Conservation (phyloP, 1,140 invertebrate genomes). For the Trissolcus basalis region DNA sequence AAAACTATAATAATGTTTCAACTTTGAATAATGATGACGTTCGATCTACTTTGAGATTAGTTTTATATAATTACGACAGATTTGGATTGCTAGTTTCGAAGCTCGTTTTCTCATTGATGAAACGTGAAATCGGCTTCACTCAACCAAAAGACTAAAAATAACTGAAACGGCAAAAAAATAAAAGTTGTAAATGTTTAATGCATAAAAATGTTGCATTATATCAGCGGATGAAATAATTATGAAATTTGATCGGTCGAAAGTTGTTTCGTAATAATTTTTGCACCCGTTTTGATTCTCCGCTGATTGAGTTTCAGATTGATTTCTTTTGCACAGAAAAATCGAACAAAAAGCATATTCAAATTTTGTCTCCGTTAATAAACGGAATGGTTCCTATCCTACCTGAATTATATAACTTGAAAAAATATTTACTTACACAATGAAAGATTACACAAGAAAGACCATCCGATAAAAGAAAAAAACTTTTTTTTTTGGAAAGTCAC, state of each 20-base stretch:
- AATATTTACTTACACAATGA: neutral
- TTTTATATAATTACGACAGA: conserved; percentile 42
- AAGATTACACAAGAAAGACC: neutral
- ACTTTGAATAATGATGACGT: too few species aligned
- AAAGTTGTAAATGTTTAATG: conserved; percentile 24
- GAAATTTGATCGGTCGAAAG: conserved; percentile 9
- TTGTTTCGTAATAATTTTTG: too few species aligned
- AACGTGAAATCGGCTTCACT: conserved; percentile 29
- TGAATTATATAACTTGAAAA: too few species aligned
- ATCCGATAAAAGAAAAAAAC: neutral
- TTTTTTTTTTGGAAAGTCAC: neutral
- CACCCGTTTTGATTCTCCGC: too few species aligned
- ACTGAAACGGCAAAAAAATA: conserved; percentile 34
- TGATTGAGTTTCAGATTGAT: too few species aligned
- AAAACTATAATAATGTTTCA: too few species aligned
- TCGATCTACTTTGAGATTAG: neutral
- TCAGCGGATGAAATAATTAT: conserved; percentile 19
- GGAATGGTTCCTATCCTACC: neutral
- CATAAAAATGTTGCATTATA: conserved; percentile 21
- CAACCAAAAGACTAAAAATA: conserved; percentile 11
- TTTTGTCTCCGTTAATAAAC: too few species aligned
- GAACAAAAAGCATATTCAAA: too few species aligned
- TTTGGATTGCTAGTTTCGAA: conserved; percentile 44
- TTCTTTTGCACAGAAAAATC: too few species aligned
- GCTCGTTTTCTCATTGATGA: conserved; percentile 1